Percentiles rank a stretch among this genome's conserved stretches.
These are phyloP conservation scores for Diorhabda sublineata DNA, from an alignment of 1,140 invertebrate genomes.

Conservation along the genomic window DNA sequence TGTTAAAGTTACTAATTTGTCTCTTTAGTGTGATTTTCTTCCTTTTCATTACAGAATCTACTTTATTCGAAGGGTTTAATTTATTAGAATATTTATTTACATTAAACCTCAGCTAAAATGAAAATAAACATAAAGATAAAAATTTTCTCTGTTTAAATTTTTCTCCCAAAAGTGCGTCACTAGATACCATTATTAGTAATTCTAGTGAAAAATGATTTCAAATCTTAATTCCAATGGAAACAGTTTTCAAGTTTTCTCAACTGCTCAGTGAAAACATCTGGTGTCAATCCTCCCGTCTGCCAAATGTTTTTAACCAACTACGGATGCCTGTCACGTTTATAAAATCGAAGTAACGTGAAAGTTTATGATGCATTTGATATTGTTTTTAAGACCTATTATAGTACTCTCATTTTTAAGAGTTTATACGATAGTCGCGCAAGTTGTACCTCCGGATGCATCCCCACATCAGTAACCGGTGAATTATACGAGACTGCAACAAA, in stretches of 20 bases:
- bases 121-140: no score
- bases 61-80: no score
- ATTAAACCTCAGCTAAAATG: no score
- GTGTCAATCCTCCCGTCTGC: background rate
- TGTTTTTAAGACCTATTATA: constrained; percentile 15
- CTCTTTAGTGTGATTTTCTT: no score
- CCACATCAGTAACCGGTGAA: constrained; percentile 1
- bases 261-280: background rate
- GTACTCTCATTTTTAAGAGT: constrained; percentile 16
- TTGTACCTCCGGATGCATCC: constrained; percentile 14
- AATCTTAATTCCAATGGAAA: background rate
- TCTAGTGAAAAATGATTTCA: background rate
- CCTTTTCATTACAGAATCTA: no score
- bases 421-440: background rate
- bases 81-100: no score
- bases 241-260: background rate
- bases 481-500: constrained; percentile 9
- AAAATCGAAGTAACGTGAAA: constrained; percentile 20
- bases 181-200: no score
- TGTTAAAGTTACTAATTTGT: no score
- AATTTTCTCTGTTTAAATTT: no score
- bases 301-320: constrained; percentile 28
- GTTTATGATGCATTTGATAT: constrained; percentile 23
- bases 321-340: constrained; percentile 28
- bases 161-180: no score